These are phyloP conservation scores for Castor canadensis DNA, from an alignment of 2,113 vertebrate genomes.

Conservation along the genomic window DNA sequence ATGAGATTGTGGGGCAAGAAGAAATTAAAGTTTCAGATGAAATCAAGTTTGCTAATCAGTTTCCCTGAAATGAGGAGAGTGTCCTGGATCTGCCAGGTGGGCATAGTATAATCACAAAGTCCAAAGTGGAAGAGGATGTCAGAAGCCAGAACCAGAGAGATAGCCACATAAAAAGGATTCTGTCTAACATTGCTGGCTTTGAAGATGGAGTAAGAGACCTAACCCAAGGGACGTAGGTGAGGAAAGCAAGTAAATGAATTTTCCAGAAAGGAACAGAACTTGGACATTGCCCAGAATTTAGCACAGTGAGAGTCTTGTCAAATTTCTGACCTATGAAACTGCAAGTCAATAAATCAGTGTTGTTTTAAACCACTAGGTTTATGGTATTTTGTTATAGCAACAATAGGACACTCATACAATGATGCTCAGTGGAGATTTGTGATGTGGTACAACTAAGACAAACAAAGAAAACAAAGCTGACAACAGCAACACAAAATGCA, in stretches of 20 bases:
- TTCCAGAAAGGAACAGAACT: background rate
- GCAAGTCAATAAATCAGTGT: background rate
- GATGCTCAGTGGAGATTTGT: background rate
- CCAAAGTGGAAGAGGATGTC: background rate
- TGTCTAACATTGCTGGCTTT: background rate
- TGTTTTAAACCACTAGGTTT: background rate
- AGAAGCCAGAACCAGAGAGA: background rate
- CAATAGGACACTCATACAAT: fast-evolving
- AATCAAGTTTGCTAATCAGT: background rate
- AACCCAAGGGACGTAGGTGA: too few relatives aligned
- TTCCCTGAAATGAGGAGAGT: background rate
- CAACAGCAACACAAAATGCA: background rate
- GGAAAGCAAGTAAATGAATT: background rate
- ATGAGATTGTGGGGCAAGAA: background rate
- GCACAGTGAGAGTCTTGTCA: background rate
- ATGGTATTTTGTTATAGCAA: background rate
- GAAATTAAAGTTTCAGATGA: background rate
- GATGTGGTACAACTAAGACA: background rate
- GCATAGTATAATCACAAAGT: background rate
- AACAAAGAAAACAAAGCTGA: background rate
- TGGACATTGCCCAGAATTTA: background rate
- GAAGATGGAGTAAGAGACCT: background rate
- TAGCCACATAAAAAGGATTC: background rate
- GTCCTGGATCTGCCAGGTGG: fast-evolving
- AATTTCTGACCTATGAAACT: background rate